Evolutionary conservation across 2,888 invertebrate genomes (phyloP).

Genomic region (Agapostemon virescens): DNA sequence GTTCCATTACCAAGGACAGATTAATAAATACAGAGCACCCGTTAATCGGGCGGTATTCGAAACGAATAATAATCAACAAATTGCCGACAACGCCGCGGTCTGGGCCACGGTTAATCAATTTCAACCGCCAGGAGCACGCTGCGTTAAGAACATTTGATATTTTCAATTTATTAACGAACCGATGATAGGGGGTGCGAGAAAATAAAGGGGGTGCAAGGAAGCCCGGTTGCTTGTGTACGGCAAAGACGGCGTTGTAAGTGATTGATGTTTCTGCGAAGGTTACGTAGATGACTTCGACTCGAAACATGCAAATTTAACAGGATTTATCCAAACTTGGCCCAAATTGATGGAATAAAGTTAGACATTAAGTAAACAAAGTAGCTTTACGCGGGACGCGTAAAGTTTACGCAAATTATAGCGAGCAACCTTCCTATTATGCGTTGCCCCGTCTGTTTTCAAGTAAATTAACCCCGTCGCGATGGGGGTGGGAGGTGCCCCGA

Average conservation of each 20-base stretch:
- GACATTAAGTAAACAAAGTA: slow-evolving; percentile 64
- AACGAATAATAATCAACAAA: slow-evolving; percentile 13
- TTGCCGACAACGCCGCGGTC: neutral
- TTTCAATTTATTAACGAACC: slow-evolving; percentile 45
- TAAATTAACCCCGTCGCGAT: slow-evolving; percentile 58
- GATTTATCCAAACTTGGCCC: slow-evolving; percentile 50
- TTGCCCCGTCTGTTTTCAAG: slow-evolving; percentile 48
- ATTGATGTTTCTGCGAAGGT: slow-evolving; percentile 48
- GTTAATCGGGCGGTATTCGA: neutral
- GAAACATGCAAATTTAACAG: slow-evolving; percentile 56
- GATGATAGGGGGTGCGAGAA: neutral
- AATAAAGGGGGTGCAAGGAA: neutral
- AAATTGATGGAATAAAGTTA: slow-evolving; percentile 61
- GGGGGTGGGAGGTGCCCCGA: neutral
- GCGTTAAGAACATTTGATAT: slow-evolving; percentile 30
- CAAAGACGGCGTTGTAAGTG: slow-evolving; percentile 31
- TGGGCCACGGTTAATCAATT: slow-evolving; percentile 22
- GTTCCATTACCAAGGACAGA: neutral
- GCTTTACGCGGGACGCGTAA: slow-evolving; percentile 50
- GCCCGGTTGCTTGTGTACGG: neutral
- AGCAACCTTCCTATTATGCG: slow-evolving; percentile 55
- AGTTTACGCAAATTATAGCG: slow-evolving; percentile 61
- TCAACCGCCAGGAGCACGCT: slow-evolving; percentile 1
- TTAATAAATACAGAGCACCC: neutral
- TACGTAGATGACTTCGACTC: slow-evolving; percentile 36